These are phyloP conservation scores for Lethenteron reissneri DNA, from an alignment of 2,113 vertebrate species.

Conservation along the genomic window DNA sequence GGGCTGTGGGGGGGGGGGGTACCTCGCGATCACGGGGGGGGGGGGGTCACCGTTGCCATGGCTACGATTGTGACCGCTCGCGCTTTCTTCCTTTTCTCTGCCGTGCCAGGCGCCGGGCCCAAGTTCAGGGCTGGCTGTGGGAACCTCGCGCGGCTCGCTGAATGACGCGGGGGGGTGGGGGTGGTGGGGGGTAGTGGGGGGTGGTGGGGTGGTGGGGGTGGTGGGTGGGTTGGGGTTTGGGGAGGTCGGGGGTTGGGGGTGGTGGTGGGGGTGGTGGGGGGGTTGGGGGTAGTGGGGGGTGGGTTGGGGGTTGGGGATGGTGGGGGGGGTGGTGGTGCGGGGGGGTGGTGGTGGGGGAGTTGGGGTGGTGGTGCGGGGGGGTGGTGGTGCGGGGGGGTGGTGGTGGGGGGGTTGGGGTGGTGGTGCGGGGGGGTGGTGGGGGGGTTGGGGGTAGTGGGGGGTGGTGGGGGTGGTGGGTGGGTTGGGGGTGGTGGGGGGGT, in stretches of 20 bases:
- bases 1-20: too few relatives aligned
- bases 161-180: too few relatives aligned
- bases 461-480: neutral
- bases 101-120: too few relatives aligned
- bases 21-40: too few relatives aligned
- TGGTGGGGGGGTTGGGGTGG: neutral
- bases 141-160: too few relatives aligned
- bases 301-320: neutral
- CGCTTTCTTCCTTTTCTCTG: too few relatives aligned
- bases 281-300: neutral
- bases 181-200: neutral
- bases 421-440: neutral
- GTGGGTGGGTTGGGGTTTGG: neutral
- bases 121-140: too few relatives aligned
- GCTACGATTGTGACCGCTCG: too few relatives aligned
- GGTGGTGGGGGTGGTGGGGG: neutral
- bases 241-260: neutral
- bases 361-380: neutral
- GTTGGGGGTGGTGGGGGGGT: neutral
- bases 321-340: neutral
- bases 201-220: neutral
- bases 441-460: neutral
- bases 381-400: neutral
- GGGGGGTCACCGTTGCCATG: too few relatives aligned
- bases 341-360: too few relatives aligned